Percentiles rank a stretch among this genome's conserved stretches.
These are phyloP conservation scores for Druceiella hillmani DNA, from an alignment of 2,888 invertebrate genomes.

Conservation along the genomic window DNA sequence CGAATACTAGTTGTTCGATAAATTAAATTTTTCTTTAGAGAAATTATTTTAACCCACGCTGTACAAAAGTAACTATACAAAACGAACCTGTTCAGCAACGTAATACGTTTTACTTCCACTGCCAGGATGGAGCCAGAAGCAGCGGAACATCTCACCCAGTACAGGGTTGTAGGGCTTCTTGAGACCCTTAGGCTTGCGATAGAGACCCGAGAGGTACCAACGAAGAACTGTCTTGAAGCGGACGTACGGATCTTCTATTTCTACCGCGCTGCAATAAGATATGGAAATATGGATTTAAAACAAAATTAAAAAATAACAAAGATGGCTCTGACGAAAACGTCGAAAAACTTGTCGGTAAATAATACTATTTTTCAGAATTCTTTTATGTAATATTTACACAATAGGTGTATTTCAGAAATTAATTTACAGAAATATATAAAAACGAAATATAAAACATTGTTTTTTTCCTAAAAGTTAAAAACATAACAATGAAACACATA, in stretches of 20 bases:
- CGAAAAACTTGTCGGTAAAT: too few species aligned
- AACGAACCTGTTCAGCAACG: constrained; percentile 79
- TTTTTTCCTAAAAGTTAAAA: too few species aligned
- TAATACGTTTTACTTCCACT: constrained; percentile 85
- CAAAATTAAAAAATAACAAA: too few species aligned
- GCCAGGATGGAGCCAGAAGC: constrained; percentile 78
- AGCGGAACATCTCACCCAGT: constrained; percentile 86
- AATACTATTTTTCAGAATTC: too few species aligned
- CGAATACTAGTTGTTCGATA: too few species aligned
- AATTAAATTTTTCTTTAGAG: too few species aligned
- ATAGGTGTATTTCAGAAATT: too few species aligned
- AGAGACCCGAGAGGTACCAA: constrained; percentile 91
- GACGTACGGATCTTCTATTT: constrained; percentile 81
- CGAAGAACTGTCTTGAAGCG: constrained; percentile 84
- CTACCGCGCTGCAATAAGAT: constrained; percentile 67
- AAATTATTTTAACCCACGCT: constrained; percentile 2
- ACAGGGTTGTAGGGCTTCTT: constrained; percentile 97
- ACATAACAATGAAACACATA: too few species aligned
- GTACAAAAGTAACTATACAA: neutral
- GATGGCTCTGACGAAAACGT: too few species aligned
- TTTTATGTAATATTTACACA: too few species aligned
- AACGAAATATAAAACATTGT: too few species aligned
- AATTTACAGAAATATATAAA: too few species aligned
- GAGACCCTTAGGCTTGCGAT: constrained; percentile 90
- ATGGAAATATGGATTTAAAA: neutral